Evolutionary conservation across 2,888 invertebrate genomes (phyloP), one percentile per base, ranked within the genome.

Genomic region (Drosophila helvetica): DNA sequence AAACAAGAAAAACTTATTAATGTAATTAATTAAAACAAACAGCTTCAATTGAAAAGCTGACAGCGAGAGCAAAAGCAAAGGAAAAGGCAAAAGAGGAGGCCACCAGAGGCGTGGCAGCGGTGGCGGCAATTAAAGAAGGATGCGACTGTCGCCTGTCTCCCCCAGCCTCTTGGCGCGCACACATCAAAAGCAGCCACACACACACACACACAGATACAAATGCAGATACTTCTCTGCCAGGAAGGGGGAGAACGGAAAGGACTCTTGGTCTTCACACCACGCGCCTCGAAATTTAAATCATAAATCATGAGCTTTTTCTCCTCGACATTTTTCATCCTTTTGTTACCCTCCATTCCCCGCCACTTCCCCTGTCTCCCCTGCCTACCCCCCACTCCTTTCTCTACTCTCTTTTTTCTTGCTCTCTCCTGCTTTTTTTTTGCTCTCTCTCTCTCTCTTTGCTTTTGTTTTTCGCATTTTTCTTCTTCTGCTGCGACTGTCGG

Each of bases 271-370:
- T 86, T 84, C 81, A 75, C 78, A 80, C 87, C 90, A 83, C 66
- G 66, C 84, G 72, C 75, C 71, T 75, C 30, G 8, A 30, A 89
- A 86, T 89, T 86, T 89, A 90, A 89, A 89, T 83, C 89, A 90
- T 90, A 90, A 90, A 90, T 90, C 90, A 90, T 89, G 90, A 89
- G 90, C 88, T 90, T 89, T 90, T 90, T 82, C 89, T 89, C 79
- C 88, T 80, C 78, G 72, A 79, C 77, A 76, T 82, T 85, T 78
- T 79, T 78, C 75, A 74, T 77, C 73, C 78, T 79, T 86, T 80
- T 75, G 68, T 68, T 62, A 19, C 45, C 27, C 10, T 3, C 30
- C 33, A 15, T 4, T 15, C 38, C 38, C 1, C 6, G 5, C 38
- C 5, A 15, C 38, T 6, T 15, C 25, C 6, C 58, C 30, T 19